Conservation (phyloP, 2,888 invertebrate species). For the Acanthacorydalis orientalis region DNA sequence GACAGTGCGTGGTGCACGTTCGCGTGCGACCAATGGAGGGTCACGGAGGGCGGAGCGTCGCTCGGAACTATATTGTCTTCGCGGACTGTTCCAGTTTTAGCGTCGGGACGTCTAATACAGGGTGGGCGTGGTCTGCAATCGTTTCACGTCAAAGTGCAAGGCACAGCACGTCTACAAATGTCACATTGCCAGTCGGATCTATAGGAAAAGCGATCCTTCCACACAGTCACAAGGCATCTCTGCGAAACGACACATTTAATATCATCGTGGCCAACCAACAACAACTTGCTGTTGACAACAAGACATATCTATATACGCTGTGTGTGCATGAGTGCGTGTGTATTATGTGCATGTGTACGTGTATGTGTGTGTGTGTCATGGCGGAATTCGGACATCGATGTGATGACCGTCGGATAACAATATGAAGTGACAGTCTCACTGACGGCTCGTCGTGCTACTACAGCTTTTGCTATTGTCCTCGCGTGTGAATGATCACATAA, state of each 20-base stretch:
- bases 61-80: too few species aligned
- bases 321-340: too few species aligned
- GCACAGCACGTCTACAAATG: not conserved
- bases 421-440: not conserved
- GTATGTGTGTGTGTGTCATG: too few species aligned
- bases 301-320: not conserved
- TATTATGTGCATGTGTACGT: too few species aligned
- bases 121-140: not conserved
- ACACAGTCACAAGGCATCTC: not conserved
- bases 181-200: not conserved
- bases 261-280: not conserved
- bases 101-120: not conserved
- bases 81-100: not conserved
- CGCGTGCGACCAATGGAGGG: too few species aligned
- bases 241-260: not conserved
- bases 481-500: too few species aligned
- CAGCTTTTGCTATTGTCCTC: too few species aligned
- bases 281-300: not conserved
- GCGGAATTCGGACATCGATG: too few species aligned
- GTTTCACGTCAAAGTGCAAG: not conserved
- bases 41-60: too few species aligned
- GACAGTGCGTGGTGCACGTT: too few species aligned
- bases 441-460: not conserved
- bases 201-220: too few species aligned
- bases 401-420: too few species aligned